These are phyloP conservation scores for Phoenicopterus ruber DNA, from an alignment of 2,113 vertebrate species.

Conservation along the genomic window DNA sequence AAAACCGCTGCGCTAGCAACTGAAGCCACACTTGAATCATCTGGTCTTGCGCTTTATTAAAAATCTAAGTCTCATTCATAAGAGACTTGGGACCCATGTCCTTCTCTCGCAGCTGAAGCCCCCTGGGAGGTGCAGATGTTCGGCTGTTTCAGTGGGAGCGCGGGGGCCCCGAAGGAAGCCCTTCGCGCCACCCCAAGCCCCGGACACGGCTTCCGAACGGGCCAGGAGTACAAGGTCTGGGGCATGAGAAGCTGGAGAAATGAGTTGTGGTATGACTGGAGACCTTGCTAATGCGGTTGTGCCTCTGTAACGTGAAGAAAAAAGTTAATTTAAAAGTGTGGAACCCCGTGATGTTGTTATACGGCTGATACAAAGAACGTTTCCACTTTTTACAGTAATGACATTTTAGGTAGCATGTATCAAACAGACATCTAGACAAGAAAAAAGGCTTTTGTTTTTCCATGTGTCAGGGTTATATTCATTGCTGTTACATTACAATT, in stretches of 20 bases:
- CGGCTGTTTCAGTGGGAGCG: not conserved
- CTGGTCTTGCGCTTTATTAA: not conserved
- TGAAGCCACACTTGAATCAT: not conserved
- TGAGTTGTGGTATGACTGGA: not conserved
- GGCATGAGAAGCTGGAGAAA: not conserved
- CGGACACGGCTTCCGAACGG: not conserved
- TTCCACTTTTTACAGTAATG: not conserved
- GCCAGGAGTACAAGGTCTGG: not conserved
- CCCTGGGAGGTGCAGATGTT: not conserved
- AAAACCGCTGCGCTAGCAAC: not conserved
- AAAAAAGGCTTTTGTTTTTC: not conserved
- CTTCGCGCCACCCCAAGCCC: not conserved
- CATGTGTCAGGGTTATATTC: not conserved
- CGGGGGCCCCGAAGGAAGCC: accelerated
- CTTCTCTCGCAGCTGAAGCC: not conserved
- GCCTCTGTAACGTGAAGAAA: not conserved
- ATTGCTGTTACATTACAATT: not conserved
- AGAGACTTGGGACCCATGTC: not conserved
- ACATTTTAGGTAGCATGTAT: not conserved
- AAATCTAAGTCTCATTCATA: not conserved
- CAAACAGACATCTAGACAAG: not conserved
- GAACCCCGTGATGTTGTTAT: not conserved
- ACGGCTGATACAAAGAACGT: not conserved
- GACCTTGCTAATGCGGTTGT: not conserved
- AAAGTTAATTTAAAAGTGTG: not conserved